A percentile compares a stretch with the other conserved stretches of the same genome.
Conservation (phyloP, 1,140 invertebrate genomes). For the Stenopsyche tienmushanensis region DNA sequence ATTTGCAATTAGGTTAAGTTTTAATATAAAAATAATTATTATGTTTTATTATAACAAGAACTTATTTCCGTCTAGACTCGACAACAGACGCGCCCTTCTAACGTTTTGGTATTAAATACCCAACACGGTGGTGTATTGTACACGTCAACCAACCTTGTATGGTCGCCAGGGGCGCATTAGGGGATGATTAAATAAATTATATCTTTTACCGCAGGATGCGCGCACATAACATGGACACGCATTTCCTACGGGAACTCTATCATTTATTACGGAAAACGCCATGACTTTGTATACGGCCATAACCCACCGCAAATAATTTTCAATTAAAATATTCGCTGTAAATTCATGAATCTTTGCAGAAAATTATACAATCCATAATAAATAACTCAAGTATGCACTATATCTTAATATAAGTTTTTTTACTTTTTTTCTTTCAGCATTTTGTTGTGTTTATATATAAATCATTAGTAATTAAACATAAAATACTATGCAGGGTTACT, state of each 20-base stretch:
- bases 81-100: too few species aligned
- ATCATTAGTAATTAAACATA: too few species aligned
- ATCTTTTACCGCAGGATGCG: background rate
- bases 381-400: background rate
- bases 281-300: background rate
- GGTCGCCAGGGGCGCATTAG: constrained; percentile 8
- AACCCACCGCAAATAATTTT: background rate
- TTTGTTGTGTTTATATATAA: too few species aligned
- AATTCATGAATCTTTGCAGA: background rate
- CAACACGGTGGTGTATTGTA: too few species aligned
- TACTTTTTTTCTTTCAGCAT: too few species aligned
- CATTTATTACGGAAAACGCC: background rate
- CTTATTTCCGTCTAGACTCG: too few species aligned
- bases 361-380: background rate
- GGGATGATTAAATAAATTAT: constrained; percentile 1
- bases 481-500: too few species aligned
- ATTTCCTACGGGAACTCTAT: background rate
- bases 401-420: too few species aligned
- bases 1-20: too few species aligned
- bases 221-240: background rate
- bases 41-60: too few species aligned
- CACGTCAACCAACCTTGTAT: background rate
- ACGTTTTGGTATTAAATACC: too few species aligned
- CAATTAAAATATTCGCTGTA: background rate
- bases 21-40: too few species aligned